Evolutionary conservation across 2,113 vertebrate species (phyloP).

Genomic region (Notarius quadriscutis): DNA sequence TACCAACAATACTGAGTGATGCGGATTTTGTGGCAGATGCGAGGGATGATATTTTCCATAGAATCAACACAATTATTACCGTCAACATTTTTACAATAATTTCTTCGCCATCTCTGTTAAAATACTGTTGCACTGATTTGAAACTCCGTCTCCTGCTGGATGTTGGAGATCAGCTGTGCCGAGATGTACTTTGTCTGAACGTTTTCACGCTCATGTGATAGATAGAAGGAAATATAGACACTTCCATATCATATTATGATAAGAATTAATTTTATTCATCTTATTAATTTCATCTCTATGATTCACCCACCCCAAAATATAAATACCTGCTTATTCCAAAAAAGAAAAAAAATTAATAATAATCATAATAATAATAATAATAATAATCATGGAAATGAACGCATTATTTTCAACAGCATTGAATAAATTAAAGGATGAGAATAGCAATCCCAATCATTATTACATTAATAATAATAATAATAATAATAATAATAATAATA

Average conservation of each 20-base stretch:
- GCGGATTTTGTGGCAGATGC: not conserved
- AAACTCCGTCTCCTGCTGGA: not conserved
- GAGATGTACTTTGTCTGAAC: not conserved
- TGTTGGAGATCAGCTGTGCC: not conserved
- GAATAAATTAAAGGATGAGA: slow-evolving; percentile 71
- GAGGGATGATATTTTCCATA: not conserved
- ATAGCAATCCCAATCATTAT: slow-evolving; percentile 77
- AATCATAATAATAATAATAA: slow-evolving; percentile 24
- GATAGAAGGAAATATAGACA: slow-evolving; percentile 29
- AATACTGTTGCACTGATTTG: not conserved
- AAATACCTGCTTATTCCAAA: slow-evolving; percentile 77
- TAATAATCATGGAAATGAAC: slow-evolving; percentile 60
- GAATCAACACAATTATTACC: not conserved
- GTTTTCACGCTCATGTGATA: not conserved
- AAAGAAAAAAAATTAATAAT: slow-evolving; percentile 34
- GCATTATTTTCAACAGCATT: slow-evolving; percentile 70
- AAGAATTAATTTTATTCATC: slow-evolving; percentile 79
- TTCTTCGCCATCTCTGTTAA: not conserved
- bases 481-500: slow-evolving; percentile 67
- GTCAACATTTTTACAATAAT: not conserved
- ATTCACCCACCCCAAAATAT: slow-evolving; percentile 79
- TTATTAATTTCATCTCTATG: slow-evolving; percentile 76
- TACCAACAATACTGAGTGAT: not conserved
- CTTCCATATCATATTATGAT: slow-evolving; percentile 55
- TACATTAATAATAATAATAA: slow-evolving; percentile 70